These are phyloP conservation scores for Crepidodera aurea DNA, from an alignment of 2,888 invertebrate genomes.

Conservation along the genomic window DNA sequence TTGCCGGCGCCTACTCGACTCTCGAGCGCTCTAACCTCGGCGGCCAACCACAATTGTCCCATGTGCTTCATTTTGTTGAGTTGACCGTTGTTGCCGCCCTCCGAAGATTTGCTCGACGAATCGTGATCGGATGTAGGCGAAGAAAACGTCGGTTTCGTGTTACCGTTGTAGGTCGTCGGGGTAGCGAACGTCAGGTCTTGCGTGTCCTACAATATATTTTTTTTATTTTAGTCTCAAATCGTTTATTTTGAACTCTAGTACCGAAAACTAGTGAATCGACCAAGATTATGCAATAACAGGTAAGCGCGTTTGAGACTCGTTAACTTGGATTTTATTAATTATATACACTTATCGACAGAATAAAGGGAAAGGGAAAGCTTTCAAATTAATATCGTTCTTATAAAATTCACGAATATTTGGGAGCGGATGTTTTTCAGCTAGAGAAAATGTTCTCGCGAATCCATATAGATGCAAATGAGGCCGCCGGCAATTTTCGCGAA, in stretches of 20 bases:
- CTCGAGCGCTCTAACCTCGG: slow-evolving; percentile 82
- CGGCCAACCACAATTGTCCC: slow-evolving; percentile 88
- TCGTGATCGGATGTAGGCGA: slow-evolving; percentile 12
- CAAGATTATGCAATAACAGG: too few relatives aligned
- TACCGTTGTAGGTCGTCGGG: slow-evolving; percentile 14
- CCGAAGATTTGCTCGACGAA: slow-evolving; percentile 7
- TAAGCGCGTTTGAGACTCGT: too few relatives aligned
- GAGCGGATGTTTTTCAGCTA: background rate
- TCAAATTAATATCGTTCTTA: background rate
- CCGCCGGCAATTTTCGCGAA: slow-evolving; percentile 51
- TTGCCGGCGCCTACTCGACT: slow-evolving; percentile 67
- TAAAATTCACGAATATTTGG: background rate
- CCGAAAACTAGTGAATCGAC: too few relatives aligned
- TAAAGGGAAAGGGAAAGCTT: too few relatives aligned
- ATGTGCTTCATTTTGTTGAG: slow-evolving; percentile 80
- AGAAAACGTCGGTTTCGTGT: background rate
- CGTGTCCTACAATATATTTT: slow-evolving; percentile 11
- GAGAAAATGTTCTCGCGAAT: slow-evolving; percentile 13
- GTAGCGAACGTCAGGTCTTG: too few relatives aligned
- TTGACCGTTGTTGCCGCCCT: slow-evolving; percentile 52
- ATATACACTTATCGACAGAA: too few relatives aligned
- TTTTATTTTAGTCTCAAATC: too few relatives aligned
- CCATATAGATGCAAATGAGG: slow-evolving; percentile 53
- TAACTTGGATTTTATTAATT: too few relatives aligned
- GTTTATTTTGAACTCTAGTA: too few relatives aligned